Percentiles rank a stretch among this genome's conserved stretches.
Conservation (phyloP, 1,140 invertebrate genomes). For the Bombus confusus region DNA sequence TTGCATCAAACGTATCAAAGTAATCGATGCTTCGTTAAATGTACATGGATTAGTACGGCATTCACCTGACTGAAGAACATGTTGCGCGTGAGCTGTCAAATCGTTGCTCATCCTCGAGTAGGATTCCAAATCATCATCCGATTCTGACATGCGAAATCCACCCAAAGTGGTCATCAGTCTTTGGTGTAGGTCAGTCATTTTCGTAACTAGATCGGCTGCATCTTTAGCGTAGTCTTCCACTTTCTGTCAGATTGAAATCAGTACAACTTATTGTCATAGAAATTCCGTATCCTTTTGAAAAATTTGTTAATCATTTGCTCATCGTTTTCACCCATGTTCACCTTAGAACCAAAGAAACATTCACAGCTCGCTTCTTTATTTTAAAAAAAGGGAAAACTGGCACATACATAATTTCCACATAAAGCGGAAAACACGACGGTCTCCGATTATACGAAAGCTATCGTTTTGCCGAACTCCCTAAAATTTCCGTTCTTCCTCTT, state of each 20-base stretch:
- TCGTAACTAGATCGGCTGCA: slow-evolving; percentile 81
- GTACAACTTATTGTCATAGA: neutral
- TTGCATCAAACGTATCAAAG: too few relatives aligned
- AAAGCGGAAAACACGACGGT: neutral
- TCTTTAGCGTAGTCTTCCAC: slow-evolving; percentile 85
- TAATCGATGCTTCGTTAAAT: too few relatives aligned
- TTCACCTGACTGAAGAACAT: slow-evolving; percentile 74
- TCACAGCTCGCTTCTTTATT: too few relatives aligned
- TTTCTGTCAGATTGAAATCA: slow-evolving; percentile 78
- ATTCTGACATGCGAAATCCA: slow-evolving; percentile 66
- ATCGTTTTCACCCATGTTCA: too few relatives aligned
- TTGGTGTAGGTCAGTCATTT: slow-evolving; percentile 84
- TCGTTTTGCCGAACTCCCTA: neutral
- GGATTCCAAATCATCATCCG: slow-evolving; percentile 69
- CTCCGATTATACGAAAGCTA: neutral
- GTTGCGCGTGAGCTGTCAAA: slow-evolving; percentile 65
- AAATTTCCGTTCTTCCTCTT: neutral
- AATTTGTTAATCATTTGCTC: neutral
- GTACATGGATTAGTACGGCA: neutral
- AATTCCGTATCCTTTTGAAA: fast-evolving
- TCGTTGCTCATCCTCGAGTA: slow-evolving; percentile 72
- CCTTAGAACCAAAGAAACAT: neutral
- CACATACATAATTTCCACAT: neutral
- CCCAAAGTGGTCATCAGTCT: slow-evolving; percentile 74
- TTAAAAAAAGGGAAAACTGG: neutral